phyloP scores from a whole-genome alignment of 2,888 invertebrate genomes.

The Drosophila atripex region DNA sequence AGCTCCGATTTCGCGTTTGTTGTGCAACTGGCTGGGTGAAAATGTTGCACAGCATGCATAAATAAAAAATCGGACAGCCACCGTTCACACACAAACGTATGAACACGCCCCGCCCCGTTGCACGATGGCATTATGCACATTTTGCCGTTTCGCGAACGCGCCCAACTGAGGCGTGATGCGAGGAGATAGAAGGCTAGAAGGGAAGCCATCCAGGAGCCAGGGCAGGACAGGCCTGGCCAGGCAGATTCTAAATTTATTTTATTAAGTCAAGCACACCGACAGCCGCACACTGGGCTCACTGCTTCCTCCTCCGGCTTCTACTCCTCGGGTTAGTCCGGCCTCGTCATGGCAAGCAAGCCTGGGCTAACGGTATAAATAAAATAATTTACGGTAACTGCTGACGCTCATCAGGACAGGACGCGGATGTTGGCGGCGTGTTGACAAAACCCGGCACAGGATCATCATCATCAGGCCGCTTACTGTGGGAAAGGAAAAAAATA shows the following conservation, averaged over 20 bases:
- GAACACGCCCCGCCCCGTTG: constrained; percentile 5
- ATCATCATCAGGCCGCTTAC: constrained; percentile 67
- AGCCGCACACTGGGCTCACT: constrained; percentile 40
- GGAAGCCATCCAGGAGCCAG: constrained; percentile 1
- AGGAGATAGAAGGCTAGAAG: background rate
- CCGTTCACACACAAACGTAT: constrained; percentile 17
- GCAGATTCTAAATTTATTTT: constrained; percentile 76
- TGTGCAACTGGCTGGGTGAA: constrained; percentile 72
- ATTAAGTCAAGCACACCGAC: constrained; percentile 78
- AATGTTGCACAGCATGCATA: constrained; percentile 77
- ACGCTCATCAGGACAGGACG: constrained; percentile 68
- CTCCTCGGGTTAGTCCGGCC: constrained; percentile 24
- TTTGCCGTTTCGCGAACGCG: constrained; percentile 62
- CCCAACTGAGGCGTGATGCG: constrained; percentile 58
- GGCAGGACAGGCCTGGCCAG: constrained; percentile 39
- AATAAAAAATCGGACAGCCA: constrained; percentile 70
- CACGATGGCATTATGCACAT: constrained; percentile 66
- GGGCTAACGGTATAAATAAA: constrained; percentile 69
- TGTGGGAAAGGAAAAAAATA: constrained; percentile 38
- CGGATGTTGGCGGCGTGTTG: constrained; percentile 54
- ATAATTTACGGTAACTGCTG: constrained; percentile 78
- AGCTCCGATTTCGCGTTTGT: constrained; percentile 67
- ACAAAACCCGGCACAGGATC: constrained; percentile 71
- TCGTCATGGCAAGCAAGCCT: constrained; percentile 23
- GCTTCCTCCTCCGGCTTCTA: constrained; percentile 7